Base-by-base conservation (phyloP, 2,797 vertebrate genomes). In the Aphelocoma californica region DNA sequence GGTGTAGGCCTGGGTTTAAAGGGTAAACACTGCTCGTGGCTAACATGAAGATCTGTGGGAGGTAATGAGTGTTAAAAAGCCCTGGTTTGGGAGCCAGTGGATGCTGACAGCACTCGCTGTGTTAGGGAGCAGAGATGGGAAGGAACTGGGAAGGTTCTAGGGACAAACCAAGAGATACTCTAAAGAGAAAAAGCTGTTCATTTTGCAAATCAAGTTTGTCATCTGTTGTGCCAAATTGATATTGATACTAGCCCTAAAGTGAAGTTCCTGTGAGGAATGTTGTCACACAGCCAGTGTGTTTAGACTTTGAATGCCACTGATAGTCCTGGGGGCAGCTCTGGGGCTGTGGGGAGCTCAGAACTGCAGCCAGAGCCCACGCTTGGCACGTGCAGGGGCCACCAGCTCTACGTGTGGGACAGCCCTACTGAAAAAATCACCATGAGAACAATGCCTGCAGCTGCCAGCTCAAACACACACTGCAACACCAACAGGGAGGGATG, bases 331-430 rank as follows among this genome's bases (percentile, higher is more conserved):
- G 88, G 47, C 20, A 45, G 79, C 65, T 53, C 28, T 67, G 21
- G 13, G 50, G 60, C 56, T 74, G 45, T 28, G 28, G 48, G n/a
- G 15, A 47, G 51, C 7, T 14, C 48, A 71, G 62, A 47, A 31
- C 67, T 42, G 71, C 45, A 82, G 79, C 10, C 56, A 86, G 29
- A 62, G 36, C 54, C 8, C 36, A 23, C 31, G 23, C 32, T 50
- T 53, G 69, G 25, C 2, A 0, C 0, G 0, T 17, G 20, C 60
- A 57, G 10, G 14, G n/a, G 18, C 1, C 51, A 64, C 38, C 72
- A 86, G 65, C 36, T 42, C 65, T 6, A 7, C 1, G 8, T 10
- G 32, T 2, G 1, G 51, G 60, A 65, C 48, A 38, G 24, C 32
- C 8, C 29, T 18, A 7, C 45, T n/a, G 23, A 32, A 71, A 66